Evolutionary conservation across 2,888 invertebrate genomes (phyloP).

Genomic region (Sesia bembeciformis): DNA sequence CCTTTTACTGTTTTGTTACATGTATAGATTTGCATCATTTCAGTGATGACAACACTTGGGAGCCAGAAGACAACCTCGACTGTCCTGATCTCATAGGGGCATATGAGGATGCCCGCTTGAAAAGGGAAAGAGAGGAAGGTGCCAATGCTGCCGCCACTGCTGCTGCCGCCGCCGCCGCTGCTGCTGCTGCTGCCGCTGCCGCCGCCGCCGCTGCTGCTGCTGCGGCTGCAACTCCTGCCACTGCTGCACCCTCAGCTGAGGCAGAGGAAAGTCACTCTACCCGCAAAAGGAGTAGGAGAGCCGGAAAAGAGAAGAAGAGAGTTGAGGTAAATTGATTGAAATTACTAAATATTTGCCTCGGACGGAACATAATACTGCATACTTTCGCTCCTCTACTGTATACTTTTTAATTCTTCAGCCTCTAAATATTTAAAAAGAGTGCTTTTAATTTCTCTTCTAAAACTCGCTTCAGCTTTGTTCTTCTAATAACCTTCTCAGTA

Average conservation of each 20-base stretch:
- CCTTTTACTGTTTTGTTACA: too few relatives aligned
- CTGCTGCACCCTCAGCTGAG: conserved; percentile 7
- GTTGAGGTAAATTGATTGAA: conserved; percentile 7
- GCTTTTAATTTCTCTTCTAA: too few relatives aligned
- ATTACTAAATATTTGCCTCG: background rate
- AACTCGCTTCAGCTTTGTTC: too few relatives aligned
- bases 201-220: conserved; percentile 11
- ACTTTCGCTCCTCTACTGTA: too few relatives aligned
- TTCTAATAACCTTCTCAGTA: too few relatives aligned
- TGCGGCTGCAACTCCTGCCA: conserved; percentile 12
- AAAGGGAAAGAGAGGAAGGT: conserved; percentile 43
- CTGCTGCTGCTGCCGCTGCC: conserved; percentile 7
- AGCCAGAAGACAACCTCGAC: conserved; percentile 86
- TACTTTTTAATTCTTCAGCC: too few relatives aligned
- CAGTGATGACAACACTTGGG: conserved; percentile 88
- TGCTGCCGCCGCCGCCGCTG: conserved; percentile 13
- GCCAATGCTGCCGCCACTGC: conserved; percentile 13
- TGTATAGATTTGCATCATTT: conserved; percentile 4
- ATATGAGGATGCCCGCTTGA: conserved; percentile 78
- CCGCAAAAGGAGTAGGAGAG: conserved; percentile 38
- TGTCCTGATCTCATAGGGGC: conserved; percentile 83
- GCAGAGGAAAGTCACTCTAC: conserved; percentile 35
- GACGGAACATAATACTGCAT: too few relatives aligned
- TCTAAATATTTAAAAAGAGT: too few relatives aligned
- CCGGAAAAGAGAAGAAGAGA: conserved; percentile 10